A percentile compares a stretch with the other conserved stretches of the same genome.
These are phyloP conservation scores for Drosophila mercatorum DNA, from an alignment of 2,888 invertebrate genomes.

Conservation along the genomic window DNA sequence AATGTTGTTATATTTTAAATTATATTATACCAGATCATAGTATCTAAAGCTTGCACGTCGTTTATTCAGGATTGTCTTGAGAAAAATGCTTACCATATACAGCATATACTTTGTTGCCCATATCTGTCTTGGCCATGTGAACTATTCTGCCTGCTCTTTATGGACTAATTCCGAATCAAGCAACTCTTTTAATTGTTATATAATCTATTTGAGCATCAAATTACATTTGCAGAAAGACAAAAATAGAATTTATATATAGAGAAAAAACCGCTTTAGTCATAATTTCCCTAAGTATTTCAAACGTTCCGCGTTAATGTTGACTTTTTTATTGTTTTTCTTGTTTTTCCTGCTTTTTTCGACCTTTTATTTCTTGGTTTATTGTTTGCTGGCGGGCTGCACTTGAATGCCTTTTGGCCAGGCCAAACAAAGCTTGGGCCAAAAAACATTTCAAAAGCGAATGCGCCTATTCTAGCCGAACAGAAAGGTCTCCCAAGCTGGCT, in stretches of 20 bases:
- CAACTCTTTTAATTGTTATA: neutral
- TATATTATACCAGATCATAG: too few species aligned
- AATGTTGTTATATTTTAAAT: too few species aligned
- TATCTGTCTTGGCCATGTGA: conserved; percentile 4
- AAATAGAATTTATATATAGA: neutral
- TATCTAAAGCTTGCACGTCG: neutral
- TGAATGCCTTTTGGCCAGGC: conserved; percentile 29
- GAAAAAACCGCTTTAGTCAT: neutral
- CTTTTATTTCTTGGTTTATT: conserved; percentile 10
- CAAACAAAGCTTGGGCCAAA: conserved; percentile 21
- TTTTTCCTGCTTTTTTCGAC: conserved; percentile 6
- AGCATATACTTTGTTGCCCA: neutral
- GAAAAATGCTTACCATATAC: neutral
- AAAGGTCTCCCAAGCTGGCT: conserved; percentile 35
- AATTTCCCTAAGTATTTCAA: conserved; percentile 7
- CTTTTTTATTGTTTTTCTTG: conserved; percentile 12
- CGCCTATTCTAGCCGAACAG: conserved; percentile 35
- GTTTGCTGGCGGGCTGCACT: conserved; percentile 26
- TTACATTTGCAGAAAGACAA: neutral
- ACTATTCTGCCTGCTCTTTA: conserved; percentile 7
- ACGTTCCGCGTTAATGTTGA: neutral
- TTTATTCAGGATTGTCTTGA: neutral
- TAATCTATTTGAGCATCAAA: neutral
- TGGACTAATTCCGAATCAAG: neutral
- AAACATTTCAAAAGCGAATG: conserved; percentile 33